A percentile compares a stretch with the other conserved stretches of the same genome.
Conservation (phyloP, 37 sponge, comb jelly and placozoan genomes). For the Chondrilla cf. caribensis region DNA sequence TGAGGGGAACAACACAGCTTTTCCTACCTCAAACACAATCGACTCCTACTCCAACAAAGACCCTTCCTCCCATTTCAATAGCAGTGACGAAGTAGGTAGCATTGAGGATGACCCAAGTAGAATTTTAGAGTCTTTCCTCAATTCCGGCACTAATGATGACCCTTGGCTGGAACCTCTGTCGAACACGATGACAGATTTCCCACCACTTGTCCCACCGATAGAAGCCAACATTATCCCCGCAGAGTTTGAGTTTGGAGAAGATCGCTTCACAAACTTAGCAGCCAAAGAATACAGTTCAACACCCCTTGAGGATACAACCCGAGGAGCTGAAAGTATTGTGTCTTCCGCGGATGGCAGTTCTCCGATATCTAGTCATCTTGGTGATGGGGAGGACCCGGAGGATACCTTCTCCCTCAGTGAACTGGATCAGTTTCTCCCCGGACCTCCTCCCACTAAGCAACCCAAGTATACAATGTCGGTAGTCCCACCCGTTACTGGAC, state of each 20-base stretch:
- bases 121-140: slow-evolving; percentile 15
- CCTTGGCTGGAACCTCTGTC: neutral
- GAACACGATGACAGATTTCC: neutral
- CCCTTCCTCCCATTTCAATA: no score
- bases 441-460: slow-evolving; percentile 11
- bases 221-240: neutral
- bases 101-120: neutral
- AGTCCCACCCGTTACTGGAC: neutral
- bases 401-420: neutral
- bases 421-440: neutral
- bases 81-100: neutral
- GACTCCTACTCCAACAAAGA: neutral
- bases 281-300: neutral
- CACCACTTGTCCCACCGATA: neutral
- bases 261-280: neutral
- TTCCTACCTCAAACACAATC: neutral
- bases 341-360: neutral
- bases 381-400: neutral
- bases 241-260: neutral
- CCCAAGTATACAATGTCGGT: neutral
- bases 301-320: neutral
- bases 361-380: neutral
- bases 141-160: neutral
- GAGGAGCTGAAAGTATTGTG: no score
- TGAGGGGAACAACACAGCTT: neutral